phyloP scores from a whole-genome alignment of 2,113 vertebrate genomes.

The Polypterus senegalus region DNA sequence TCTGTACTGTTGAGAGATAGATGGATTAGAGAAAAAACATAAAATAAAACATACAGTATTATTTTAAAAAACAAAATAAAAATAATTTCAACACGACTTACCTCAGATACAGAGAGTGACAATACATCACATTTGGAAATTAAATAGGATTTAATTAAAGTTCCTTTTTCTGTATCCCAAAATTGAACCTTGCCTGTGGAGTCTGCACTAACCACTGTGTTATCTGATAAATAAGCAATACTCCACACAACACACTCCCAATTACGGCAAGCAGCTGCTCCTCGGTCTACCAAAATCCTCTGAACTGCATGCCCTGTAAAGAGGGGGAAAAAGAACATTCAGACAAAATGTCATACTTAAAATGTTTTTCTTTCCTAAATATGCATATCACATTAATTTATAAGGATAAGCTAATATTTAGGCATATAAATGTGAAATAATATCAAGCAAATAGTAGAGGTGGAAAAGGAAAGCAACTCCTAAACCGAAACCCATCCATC shows the following conservation, averaged over 20 bases:
- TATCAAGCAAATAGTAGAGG: too few species aligned
- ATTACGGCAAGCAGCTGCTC: constrained; percentile 25
- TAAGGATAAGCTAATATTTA: too few species aligned
- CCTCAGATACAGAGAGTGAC: constrained; percentile 60
- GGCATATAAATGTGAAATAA: too few species aligned
- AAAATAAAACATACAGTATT: too few species aligned
- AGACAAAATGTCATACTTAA: too few species aligned
- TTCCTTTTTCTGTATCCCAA: constrained; percentile 73
- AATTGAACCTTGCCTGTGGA: constrained; percentile 83
- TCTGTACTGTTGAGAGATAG: too few species aligned
- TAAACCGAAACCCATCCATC: too few species aligned
- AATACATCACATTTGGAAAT: constrained; percentile 65
- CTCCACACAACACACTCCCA: constrained; percentile 74
- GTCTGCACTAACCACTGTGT: constrained; percentile 68
- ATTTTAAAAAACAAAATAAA: not conserved
- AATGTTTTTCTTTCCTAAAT: too few species aligned
- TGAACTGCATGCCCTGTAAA: constrained; percentile 55
- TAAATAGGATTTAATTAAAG: constrained; percentile 57
- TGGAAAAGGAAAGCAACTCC: too few species aligned
- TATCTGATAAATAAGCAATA: constrained; percentile 60
- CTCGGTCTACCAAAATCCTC: constrained; percentile 65
- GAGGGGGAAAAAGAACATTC: not conserved
- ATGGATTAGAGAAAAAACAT: too few species aligned
- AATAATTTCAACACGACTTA: constrained; percentile 22
- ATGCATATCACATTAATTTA: too few species aligned